phyloP scores from a whole-genome alignment of 2,888 invertebrate genomes.

The Glaucopsyche alexis region DNA sequence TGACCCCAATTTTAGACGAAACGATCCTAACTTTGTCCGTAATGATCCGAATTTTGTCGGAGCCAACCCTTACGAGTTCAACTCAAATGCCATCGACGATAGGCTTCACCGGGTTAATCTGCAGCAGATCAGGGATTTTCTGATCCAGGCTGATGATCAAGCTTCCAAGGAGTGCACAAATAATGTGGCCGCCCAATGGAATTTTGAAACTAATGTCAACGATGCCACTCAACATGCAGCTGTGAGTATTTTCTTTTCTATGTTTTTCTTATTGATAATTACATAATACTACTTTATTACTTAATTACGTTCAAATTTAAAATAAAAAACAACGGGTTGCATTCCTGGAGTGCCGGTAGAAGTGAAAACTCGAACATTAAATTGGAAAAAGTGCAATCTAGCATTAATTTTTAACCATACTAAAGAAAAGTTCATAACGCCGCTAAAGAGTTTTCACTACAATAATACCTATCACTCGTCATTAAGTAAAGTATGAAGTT shows the following conservation, averaged over 20 bases:
- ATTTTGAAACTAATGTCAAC: slow-evolving; percentile 92
- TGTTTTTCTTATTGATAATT: too few species aligned
- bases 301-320: too few species aligned
- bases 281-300: too few species aligned
- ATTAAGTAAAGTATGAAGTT: too few species aligned
- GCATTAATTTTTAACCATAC: too few species aligned
- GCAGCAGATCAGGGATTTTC: slow-evolving; percentile 77
- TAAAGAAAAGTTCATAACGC: too few species aligned
- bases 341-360: too few species aligned
- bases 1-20: slow-evolving; percentile 69
- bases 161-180: slow-evolving; percentile 90
- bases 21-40: slow-evolving; percentile 76
- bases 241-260: slow-evolving; percentile 79
- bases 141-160: slow-evolving; percentile 86
- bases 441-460: too few species aligned
- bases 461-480: too few species aligned
- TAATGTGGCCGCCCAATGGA: slow-evolving; percentile 94
- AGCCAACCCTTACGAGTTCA: slow-evolving; percentile 67
- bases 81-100: slow-evolving; percentile 62
- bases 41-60: slow-evolving; percentile 70
- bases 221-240: slow-evolving; percentile 90
- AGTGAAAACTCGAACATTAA: too few species aligned
- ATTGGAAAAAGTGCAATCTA: too few species aligned
- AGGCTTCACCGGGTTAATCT: slow-evolving; percentile 67
- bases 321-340: too few species aligned